These are phyloP conservation scores for Aphelenchoides bicaudatus DNA, from an alignment of 2,888 invertebrate genomes.

Conservation along the genomic window DNA sequence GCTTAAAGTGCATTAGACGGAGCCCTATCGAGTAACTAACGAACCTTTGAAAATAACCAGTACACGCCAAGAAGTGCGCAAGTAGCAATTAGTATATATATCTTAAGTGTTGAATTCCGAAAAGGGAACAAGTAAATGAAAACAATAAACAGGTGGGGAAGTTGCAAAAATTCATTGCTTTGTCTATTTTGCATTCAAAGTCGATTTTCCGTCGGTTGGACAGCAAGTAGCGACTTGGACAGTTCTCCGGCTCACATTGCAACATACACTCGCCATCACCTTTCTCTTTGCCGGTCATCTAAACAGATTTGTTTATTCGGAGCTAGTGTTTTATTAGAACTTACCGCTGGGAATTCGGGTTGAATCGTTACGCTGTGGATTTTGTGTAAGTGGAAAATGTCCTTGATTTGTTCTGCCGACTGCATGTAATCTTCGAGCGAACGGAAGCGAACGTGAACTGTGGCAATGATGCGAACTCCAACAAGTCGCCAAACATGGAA, in stretches of 20 bases:
- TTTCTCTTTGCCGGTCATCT: constrained; percentile 1
- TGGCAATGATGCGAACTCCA: constrained; percentile 61
- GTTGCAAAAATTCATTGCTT: too few relatives aligned
- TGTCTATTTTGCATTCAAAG: background rate
- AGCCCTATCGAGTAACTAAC: too few relatives aligned
- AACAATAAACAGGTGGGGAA: too few relatives aligned
- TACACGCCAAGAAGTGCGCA: too few relatives aligned
- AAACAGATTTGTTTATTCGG: background rate
- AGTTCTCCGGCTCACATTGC: constrained; percentile 18
- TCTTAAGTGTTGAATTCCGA: too few relatives aligned
- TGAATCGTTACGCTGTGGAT: constrained; percentile 66
- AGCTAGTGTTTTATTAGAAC: background rate
- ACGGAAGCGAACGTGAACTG: constrained; percentile 62
- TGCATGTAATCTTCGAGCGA: constrained; percentile 62
- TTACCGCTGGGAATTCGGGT: constrained; percentile 55
- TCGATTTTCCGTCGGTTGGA: background rate
- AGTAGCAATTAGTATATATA: too few relatives aligned
- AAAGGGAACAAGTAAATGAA: too few relatives aligned
- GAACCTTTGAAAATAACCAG: too few relatives aligned
- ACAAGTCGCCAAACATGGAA: constrained; percentile 65
- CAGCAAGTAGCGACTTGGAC: constrained; percentile 13
- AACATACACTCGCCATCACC: constrained; percentile 14
- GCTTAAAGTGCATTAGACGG: too few relatives aligned
- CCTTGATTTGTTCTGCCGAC: constrained; percentile 62
- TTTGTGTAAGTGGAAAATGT: constrained; percentile 64